These are phyloP conservation scores for Gorsachius magnificus DNA, from an alignment of 2,797 vertebrate species.

Conservation along the genomic window DNA sequence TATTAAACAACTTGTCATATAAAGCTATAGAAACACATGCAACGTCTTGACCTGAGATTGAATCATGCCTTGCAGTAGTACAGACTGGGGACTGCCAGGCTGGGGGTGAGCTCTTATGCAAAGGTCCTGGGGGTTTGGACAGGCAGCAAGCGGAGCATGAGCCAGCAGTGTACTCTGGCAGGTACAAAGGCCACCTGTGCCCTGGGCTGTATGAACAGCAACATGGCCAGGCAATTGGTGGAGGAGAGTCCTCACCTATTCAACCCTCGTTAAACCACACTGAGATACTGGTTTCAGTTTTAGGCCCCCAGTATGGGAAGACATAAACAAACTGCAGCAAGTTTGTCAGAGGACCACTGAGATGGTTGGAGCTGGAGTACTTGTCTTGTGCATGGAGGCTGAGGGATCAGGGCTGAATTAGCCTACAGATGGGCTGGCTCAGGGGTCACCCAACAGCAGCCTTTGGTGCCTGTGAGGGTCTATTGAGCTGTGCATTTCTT, in stretches of 20 bases:
- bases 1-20: neutral
- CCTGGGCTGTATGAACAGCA: neutral
- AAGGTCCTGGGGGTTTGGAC: accelerated
- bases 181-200: neutral
- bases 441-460: accelerated
- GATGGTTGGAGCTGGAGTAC: neutral
- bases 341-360: neutral
- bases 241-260: neutral
- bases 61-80: neutral
- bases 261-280: neutral
- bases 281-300: neutral
- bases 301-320: neutral
- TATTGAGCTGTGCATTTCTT: neutral
- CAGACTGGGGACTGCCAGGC: neutral
- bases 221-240: neutral
- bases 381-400: neutral
- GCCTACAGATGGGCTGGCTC: neutral
- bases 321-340: neutral
- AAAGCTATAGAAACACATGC: neutral
- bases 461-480: too few relatives aligned
- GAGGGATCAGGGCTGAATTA: neutral
- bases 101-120: neutral
- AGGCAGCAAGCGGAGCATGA: neutral
- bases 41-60: neutral
- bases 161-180: neutral